Evolutionary conservation across 2,888 invertebrate genomes (phyloP), one percentile per base, ranked within the genome.

Genomic region (Megaustenia siamemsis): DNA sequence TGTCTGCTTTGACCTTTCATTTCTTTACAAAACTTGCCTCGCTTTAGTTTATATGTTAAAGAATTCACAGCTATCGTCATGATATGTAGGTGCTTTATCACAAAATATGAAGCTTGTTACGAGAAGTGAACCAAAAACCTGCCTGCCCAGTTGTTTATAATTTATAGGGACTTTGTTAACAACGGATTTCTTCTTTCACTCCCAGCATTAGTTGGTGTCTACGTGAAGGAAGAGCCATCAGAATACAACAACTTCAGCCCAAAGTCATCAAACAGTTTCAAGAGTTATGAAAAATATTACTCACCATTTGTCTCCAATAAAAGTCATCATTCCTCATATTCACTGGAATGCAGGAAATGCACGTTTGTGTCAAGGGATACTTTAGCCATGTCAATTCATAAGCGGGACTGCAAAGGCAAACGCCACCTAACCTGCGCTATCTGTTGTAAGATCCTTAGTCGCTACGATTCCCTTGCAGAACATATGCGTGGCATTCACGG

Each of bases 401-500:
- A 84, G 45, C 80, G 60, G 35, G 73, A 40, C 6, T 84, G 84
- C 66, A 84, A 79, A 75, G 84, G 84, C 6, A 84, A 84, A 32
- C 78, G 80, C 0, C 84, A 84, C 38, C 66, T 84, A 40, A 84
- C 84, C 24, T 84, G 84, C 43, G 40, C 45, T 10, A 45, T 84
- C 1, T 84, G 84, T 38, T 75, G 49, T 24, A 84, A 84, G 75
- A 80, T 84, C 38, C 80, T 84, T 1, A 84, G 84, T 32, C 73
- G 84, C 21, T 84, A 84, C 40, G 84, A 84, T 32, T 83, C 86
- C 1, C 73, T 87, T 28, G 85, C 85, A 38, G 86, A 87, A 53
- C 86, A 87, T 69, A 49, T 87, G 85, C 81, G 85, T 18, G 86
- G 86, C 43, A 85, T 83, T 32, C 86, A 87, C 78, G 86, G 86